These are phyloP conservation scores for Eupithecia insigniata DNA, from an alignment of 2,888 invertebrate species.

Conservation along the genomic window DNA sequence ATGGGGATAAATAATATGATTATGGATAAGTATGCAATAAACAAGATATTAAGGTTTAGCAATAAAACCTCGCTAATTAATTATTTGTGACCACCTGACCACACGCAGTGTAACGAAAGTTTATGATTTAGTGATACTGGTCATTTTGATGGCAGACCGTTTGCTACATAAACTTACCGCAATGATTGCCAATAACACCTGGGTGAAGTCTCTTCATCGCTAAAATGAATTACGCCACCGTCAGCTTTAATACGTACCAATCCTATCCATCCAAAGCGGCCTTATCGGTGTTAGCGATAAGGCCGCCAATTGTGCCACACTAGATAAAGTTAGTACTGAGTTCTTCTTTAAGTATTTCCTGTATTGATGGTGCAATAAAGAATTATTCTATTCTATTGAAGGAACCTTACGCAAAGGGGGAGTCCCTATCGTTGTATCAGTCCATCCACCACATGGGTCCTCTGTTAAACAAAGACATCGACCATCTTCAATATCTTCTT, in stretches of 20 bases:
- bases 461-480: not conserved
- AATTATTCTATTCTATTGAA: too few species aligned
- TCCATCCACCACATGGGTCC: too few species aligned
- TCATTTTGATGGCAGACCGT: not conserved
- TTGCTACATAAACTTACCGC: not conserved
- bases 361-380: too few species aligned
- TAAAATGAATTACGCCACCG: too few species aligned
- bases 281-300: too few species aligned
- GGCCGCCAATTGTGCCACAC: too few species aligned
- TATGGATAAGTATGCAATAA: not conserved
- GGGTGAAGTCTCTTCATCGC: not conserved
- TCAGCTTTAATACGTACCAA: too few species aligned
- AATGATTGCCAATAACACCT: not conserved
- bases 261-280: too few species aligned
- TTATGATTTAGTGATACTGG: not conserved
- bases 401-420: not conserved
- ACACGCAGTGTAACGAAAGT: conserved; percentile 1
- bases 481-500: not conserved
- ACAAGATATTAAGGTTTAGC: not conserved
- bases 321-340: too few species aligned
- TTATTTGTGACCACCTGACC: too few species aligned
- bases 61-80: conserved; percentile 4
- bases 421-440: not conserved
- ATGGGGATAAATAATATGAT: not conserved
- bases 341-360: too few species aligned